These are phyloP conservation scores for Drosophila azteca DNA, from an alignment of 1,140 invertebrate genomes.

Conservation along the genomic window DNA sequence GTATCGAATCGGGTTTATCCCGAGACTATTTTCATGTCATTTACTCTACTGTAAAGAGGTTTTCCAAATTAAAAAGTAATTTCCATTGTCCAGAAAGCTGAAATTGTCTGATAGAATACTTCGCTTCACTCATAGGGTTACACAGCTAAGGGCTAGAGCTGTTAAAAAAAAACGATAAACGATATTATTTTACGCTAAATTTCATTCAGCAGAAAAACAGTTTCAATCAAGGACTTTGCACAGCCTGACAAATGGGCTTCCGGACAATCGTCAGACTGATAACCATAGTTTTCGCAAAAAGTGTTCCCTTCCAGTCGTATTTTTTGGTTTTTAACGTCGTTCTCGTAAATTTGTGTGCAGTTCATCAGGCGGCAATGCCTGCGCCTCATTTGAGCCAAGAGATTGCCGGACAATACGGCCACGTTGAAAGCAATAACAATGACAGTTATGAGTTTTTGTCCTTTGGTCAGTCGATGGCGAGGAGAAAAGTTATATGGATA, in stretches of 20 bases:
- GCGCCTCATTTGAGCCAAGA: constrained; percentile 53
- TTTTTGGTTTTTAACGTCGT: constrained; percentile 21
- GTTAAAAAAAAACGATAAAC: constrained; percentile 24
- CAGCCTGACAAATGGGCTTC: constrained; percentile 63
- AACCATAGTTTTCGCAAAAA: constrained; percentile 19
- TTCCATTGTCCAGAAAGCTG: background rate
- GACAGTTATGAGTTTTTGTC: constrained; percentile 57
- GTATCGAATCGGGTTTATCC: no score
- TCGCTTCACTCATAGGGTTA: constrained; percentile 15
- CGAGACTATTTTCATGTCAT: no score
- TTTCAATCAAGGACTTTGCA: constrained; percentile 66
- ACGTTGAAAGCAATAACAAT: constrained; percentile 46
- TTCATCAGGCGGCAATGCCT: constrained; percentile 41
- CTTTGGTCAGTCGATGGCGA: background rate
- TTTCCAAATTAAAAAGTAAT: constrained; percentile 1
- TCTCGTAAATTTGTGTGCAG: constrained; percentile 27
- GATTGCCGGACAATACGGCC: constrained; percentile 50
- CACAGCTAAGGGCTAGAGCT: no score
- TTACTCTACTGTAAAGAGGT: no score
- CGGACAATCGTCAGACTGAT: constrained; percentile 12
- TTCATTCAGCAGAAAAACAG: constrained; percentile 61
- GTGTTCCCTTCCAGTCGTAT: constrained; percentile 12
- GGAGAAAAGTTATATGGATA: no score
- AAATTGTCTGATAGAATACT: constrained; percentile 14
- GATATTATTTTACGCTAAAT: constrained; percentile 67